These are phyloP conservation scores for Periplaneta americana DNA, from an alignment of 1,140 invertebrate genomes.

Conservation along the genomic window DNA sequence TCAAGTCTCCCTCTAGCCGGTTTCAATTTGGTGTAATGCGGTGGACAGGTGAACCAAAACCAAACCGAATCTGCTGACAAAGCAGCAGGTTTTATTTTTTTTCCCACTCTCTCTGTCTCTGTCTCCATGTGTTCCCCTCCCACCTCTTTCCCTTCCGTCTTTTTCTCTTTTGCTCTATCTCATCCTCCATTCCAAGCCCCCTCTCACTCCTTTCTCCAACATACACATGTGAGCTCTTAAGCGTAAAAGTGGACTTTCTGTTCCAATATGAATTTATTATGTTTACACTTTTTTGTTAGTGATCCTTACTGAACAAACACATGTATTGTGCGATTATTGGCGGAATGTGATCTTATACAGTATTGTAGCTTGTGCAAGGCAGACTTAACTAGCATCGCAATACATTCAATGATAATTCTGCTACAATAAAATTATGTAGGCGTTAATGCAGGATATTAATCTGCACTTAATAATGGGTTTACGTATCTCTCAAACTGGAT, in stretches of 20 bases:
- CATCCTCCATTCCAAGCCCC: not conserved
- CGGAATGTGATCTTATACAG: too few relatives aligned
- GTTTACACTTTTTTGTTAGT: too few relatives aligned
- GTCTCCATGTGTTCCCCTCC: not conserved
- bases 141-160: not conserved
- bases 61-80: conserved; percentile 17
- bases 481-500: too few relatives aligned
- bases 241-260: not conserved
- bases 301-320: too few relatives aligned
- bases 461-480: too few relatives aligned
- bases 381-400: too few relatives aligned
- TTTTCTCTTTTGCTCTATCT: not conserved
- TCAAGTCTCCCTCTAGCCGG: not conserved
- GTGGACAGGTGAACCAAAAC: conserved; percentile 13
- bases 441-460: too few relatives aligned
- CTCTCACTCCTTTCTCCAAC: not conserved
- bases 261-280: too few relatives aligned
- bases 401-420: too few relatives aligned
- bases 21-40: conserved; percentile 13
- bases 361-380: too few relatives aligned
- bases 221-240: not conserved
- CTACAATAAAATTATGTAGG: too few relatives aligned
- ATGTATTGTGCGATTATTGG: too few relatives aligned
- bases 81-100: not conserved
- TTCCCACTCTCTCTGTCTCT: not conserved